Evolutionary conservation across 2,888 invertebrate genomes (phyloP), one percentile per base, ranked within the genome.

Genomic region (Odontocolon sp.): DNA sequence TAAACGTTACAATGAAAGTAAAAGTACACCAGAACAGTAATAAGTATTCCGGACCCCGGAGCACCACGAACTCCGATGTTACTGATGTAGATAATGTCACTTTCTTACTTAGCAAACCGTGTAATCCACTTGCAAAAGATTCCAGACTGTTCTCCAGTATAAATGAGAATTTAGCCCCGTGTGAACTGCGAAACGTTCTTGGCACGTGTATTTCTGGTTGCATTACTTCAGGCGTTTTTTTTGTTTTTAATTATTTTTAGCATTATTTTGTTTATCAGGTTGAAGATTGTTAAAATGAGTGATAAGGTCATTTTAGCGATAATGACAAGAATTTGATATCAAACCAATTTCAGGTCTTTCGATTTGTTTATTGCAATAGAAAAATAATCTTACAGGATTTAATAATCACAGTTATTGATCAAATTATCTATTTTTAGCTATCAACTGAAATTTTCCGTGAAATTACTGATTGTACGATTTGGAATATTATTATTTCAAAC

Each of bases 141-240:
- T 28, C n/a, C 38, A 9, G 1, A 31, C 6, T 21, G 21, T n/a
- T 1, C 11, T 11, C 18, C n/a, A 6, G 5, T 40, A 3, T 5
- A 9, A 2, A 42, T 8, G 16, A 16, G 8, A 57, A 57, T 21
- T 23, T 0, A n/a, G 16, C 70, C 28, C 70, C 59, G 9, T 36
- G 28, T 2, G 4, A 5, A 36, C n/a, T 79, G 82, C 82, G 82
- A 80, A 38, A 67, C 14, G 50, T 14, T 9, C n/a, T 56, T 26
- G 84, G 57, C 1, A 4, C 4, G 2, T 36, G 84, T 11, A 64
- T 33, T 0, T 18, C 64, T 50, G 75, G 80, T 78, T 69, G 79
- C 74, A 42, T 64, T 21, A 11, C 6, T 45, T 28, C 56, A 77
- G 70, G 77, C 28, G 63, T 38, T 26, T n/a, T 0, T 36, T 56